Evolutionary conservation across 2,888 invertebrate genomes (phyloP), one percentile per base, ranked within the genome.

Genomic region (Neelides folsomi): DNA sequence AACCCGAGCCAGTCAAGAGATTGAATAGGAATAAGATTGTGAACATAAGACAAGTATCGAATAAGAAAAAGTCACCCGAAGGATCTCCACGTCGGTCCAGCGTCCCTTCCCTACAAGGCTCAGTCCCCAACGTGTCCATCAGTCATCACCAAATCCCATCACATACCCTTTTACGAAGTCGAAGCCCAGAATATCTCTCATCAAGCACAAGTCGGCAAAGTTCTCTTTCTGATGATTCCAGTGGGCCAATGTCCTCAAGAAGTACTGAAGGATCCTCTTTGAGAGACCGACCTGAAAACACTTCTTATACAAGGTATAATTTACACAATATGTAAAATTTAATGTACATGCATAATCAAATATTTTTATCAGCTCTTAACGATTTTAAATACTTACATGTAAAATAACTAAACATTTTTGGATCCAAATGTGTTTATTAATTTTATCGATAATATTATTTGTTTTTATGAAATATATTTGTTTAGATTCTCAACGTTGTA

Each of bases 171-270:
- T 27, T 27, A 27, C 46, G 61, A 42, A 62, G 55, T 53, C 55
- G 59, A 36, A 64, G 64, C 50, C 62, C 62, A 12, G 64, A 64
- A 38, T 60, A 55, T 39, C 20, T 57, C n/a, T 60, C 62, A 6
- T 60, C 60, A 12, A 60, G 27, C 27, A 27, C 27, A 7, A 27
- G 61, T 51, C 51, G 64, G 8, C 64, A 62, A 45, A 64, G 60
- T 37, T 63, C 63, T 15, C 44, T 63, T 35, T 63, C 63, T 12
- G 62, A 64, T 53, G 64, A 64, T 45, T 62, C 61, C 10, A 58
- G 60, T 50, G 62, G 62, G 6, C 62, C 64, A 12, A 58, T 56
- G 35, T 63, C 63, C 12, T 59, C 60, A 18, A 42, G 62, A 43
- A 64, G 64, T 42, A 52, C 53, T 36, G 60, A 60, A 15, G 58